Evolutionary conservation across 2,113 vertebrate genomes (phyloP).

Genomic region (Scolopax mira): DNA sequence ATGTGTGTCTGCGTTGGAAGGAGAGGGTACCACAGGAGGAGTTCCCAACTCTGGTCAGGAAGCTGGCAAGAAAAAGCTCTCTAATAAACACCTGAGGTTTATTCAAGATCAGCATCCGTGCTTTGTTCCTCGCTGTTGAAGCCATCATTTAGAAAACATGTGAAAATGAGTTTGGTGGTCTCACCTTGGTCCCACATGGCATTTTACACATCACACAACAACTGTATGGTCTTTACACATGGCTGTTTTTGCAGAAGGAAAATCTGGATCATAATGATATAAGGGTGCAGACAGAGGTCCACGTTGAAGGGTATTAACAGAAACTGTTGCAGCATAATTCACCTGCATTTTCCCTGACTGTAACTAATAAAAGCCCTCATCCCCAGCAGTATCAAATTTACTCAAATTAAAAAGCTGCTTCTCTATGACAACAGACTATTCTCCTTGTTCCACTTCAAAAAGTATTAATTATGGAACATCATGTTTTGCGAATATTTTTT

Average conservation of each 20-base stretch:
- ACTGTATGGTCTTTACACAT: background rate
- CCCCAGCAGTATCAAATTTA: background rate
- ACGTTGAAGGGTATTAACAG: background rate
- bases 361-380: conserved; percentile 10
- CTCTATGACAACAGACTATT: conserved; percentile 14
- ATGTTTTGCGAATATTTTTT: conserved; percentile 28
- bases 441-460: conserved; percentile 32
- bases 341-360: background rate
- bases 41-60: background rate
- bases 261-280: background rate
- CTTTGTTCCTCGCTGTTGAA: background rate
- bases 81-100: background rate
- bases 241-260: background rate
- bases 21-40: background rate
- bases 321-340: background rate
- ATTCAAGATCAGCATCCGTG: background rate
- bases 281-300: background rate
- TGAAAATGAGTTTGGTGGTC: background rate
- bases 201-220: background rate
- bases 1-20: background rate
- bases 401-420: conserved; percentile 23
- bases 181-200: background rate
- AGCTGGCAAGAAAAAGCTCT: background rate
- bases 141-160: background rate
- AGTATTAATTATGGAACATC: conserved; percentile 13